Base-by-base conservation (phyloP, 1,140 invertebrate species). In the Euborellia annulipes region DNA sequence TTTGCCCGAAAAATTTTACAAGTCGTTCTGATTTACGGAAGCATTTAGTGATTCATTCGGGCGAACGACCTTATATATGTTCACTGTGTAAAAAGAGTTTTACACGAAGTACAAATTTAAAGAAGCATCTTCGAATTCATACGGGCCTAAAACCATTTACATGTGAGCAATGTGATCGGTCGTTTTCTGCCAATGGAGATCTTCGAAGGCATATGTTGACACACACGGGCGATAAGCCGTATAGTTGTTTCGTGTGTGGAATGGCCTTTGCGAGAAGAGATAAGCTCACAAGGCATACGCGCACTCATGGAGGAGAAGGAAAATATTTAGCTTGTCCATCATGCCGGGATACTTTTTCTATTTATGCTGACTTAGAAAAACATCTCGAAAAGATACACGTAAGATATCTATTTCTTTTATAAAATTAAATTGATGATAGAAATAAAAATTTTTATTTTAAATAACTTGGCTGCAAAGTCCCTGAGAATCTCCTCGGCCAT, bases 1-100 rank as follows among this genome's bases (percentile, higher is more conserved):
- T 67, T n/a, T 77, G 75, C 57, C 67, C 73, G 2, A 72, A 78
- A 44, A 67, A 72, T 52, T 87, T 87, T 61, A 73, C 77, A 1
- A 57, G 70, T 6, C 67, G 69, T 43, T 70, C 71, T 42, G 71
- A 73, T 54, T 50, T 74, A 3, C 68, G 70, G 37, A 63, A 70
- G 45, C 79, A 82, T 46, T 51, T 58, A 1, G 43, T 60, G 11
- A 55, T 48, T n/a, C 49, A 51, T 36, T 47, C 45, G 11, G 50
- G 42, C 9, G 36, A 39, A 11, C 34, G 45, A 3, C 50, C 50
- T 8, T 55, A 37, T 32, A 38, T 44, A 9, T 55, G 53, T 37
- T 21, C 30, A 9, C 11, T 46, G 45, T 54, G 52, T 19, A 14
- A 19, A 18, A 49, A 50, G 23, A 46, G 37, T 6, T 54, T 54